Percentiles rank a stretch among this genome's conserved stretches.
Evolutionary conservation across 2,888 invertebrate genomes (phyloP).

Genomic region (Lasioglossum villosulum): DNA sequence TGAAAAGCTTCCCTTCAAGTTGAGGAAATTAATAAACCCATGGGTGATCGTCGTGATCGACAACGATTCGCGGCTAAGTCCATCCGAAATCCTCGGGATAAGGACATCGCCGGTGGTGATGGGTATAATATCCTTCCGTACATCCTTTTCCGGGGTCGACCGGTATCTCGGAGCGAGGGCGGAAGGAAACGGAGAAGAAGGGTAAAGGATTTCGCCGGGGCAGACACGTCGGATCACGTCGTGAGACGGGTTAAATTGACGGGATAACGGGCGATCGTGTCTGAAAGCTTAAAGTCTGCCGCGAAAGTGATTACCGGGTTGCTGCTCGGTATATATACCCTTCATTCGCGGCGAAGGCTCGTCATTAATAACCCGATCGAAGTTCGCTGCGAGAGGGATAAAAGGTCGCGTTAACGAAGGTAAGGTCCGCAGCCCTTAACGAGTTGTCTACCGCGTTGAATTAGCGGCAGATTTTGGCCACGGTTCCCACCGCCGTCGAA

Average conservation of each 20-base stretch:
- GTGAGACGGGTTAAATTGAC: conserved; percentile 70
- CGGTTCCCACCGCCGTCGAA: conserved; percentile 1
- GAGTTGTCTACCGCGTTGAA: conserved; percentile 59
- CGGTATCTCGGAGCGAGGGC: neutral
- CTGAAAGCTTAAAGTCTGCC: conserved; percentile 71
- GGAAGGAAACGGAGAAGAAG: conserved; percentile 34
- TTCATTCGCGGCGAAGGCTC: conserved; percentile 35
- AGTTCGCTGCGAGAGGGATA: conserved; percentile 54
- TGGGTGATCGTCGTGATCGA: conserved; percentile 36
- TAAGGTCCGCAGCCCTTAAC: conserved; percentile 57
- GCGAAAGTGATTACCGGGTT: conserved; percentile 70
- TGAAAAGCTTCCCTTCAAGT: neutral
- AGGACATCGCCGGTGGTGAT: conserved; percentile 49
- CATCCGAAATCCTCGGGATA: conserved; percentile 46
- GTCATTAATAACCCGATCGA: conserved; percentile 71
- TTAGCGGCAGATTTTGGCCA: conserved; percentile 52
- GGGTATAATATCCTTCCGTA: conserved; percentile 45
- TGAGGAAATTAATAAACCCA: conserved; percentile 42
- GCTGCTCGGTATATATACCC: conserved; percentile 38
- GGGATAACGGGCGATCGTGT: conserved; percentile 70
- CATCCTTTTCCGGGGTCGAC: conserved; percentile 22
- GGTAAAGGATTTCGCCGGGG: conserved; percentile 44
- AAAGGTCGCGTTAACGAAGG: conserved; percentile 69
- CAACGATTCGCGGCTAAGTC: conserved; percentile 24
- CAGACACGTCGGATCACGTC: conserved; percentile 63